Evolutionary conservation across 2,113 vertebrate species (phyloP).

Genomic region (Channa maculata): DNA sequence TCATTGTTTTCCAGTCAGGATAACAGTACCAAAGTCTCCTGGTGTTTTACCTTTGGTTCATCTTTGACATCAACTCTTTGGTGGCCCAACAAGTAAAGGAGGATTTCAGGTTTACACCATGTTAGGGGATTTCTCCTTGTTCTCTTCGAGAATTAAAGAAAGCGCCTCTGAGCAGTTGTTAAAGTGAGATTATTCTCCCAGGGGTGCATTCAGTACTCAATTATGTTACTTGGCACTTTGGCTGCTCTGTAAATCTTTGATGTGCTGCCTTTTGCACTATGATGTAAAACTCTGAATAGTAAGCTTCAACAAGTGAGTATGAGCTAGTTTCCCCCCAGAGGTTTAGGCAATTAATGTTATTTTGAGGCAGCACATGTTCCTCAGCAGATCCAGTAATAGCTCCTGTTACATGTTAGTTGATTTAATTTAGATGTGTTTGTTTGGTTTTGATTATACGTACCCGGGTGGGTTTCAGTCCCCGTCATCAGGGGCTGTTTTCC

Average conservation of each 20-base stretch:
- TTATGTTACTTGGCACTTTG: background rate
- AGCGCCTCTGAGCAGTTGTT: conserved; percentile 14
- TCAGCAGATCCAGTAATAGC: conserved; percentile 17
- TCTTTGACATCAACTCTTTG: conserved; percentile 18
- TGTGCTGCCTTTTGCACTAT: background rate
- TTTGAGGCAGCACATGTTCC: conserved; percentile 5
- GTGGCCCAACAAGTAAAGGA: conserved; percentile 12
- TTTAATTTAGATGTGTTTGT: conserved; percentile 48
- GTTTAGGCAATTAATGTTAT: conserved; percentile 35
- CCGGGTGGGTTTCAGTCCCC: conserved; percentile 4
- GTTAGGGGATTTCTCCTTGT: background rate
- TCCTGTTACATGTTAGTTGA: conserved; percentile 24
- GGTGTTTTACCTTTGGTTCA: conserved; percentile 34
- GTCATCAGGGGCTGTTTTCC: conserved; percentile 49
- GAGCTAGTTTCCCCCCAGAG: conserved; percentile 4
- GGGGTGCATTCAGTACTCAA: conserved; percentile 1
- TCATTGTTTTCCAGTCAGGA: conserved; percentile 55
- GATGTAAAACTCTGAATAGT: conserved; percentile 20
- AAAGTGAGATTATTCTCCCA: conserved; percentile 17
- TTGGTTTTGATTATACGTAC: conserved; percentile 55
- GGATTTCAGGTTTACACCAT: background rate
- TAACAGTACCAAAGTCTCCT: conserved; percentile 36
- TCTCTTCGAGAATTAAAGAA: conserved; percentile 18
- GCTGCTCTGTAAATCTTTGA: conserved; percentile 21
- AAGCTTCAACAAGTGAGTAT: background rate